Conservation (phyloP, 2,888 invertebrate genomes). For the Xestobium rufovillosum region DNA sequence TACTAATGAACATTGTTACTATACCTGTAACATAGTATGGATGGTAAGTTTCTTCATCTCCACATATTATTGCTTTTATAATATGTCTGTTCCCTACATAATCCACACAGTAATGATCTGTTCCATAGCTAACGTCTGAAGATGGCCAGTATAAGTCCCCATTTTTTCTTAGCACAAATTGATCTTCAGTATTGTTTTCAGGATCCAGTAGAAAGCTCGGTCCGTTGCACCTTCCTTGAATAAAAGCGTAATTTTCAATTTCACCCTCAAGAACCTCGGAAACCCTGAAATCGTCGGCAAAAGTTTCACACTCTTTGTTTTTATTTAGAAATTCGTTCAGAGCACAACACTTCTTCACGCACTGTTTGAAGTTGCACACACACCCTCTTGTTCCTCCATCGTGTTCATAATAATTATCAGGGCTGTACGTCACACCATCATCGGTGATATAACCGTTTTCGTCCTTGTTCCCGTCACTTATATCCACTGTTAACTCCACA, state of each 20-base stretch:
- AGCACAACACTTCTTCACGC: conserved; percentile 1
- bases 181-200: neutral
- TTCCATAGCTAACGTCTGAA: neutral
- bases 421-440: neutral
- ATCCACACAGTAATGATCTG: neutral
- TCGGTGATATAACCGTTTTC: neutral
- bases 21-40: too few species aligned
- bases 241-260: neutral
- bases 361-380: neutral
- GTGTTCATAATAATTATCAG: neutral
- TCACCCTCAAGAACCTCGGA: neutral
- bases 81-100: neutral
- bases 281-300: neutral
- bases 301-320: neutral
- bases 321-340: neutral
- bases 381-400: neutral
- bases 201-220: neutral
- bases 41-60: too few species aligned
- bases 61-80: conserved; percentile 1
- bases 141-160: neutral
- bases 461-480: neutral
- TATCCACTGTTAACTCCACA: neutral
- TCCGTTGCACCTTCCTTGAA: conserved; percentile 1
- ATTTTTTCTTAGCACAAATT: neutral
- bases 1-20: too few species aligned